Evolutionary conservation across 1,140 invertebrate genomes (phyloP).

Genomic region (Tetramorium parvispinum): DNA sequence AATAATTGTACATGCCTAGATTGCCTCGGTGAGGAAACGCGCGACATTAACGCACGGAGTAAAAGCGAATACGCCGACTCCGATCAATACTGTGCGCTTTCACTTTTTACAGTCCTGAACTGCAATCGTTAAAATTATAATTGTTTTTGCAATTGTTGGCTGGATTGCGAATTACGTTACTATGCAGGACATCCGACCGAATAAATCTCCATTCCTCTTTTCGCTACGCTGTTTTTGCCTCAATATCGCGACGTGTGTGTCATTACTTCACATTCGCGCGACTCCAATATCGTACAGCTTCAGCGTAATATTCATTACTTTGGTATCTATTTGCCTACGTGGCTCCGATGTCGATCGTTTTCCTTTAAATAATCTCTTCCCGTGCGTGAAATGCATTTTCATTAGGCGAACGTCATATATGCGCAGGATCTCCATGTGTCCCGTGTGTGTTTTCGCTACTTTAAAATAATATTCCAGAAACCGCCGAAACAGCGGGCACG

Average conservation of each 20-base stretch:
- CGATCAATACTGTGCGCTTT: conserved; percentile 7
- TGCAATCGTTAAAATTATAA: neutral
- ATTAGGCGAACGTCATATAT: neutral
- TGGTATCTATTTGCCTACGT: neutral
- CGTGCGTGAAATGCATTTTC: neutral
- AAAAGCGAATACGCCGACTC: conserved; percentile 24
- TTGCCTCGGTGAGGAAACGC: conserved; percentile 33
- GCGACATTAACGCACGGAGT: conserved; percentile 17
- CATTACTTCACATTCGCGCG: neutral
- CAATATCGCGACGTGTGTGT: neutral
- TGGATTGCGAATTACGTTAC: neutral
- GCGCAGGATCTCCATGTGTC: neutral
- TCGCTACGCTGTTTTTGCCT: neutral
- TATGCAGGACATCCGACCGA: neutral
- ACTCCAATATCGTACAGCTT: conserved; percentile 15
- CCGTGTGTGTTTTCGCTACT: conserved; percentile 18
- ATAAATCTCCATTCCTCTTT: neutral
- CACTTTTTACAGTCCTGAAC: neutral
- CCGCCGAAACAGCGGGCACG: neutral
- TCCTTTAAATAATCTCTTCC: conserved; percentile 10
- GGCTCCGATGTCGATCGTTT: neutral
- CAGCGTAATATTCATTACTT: conserved; percentile 33
- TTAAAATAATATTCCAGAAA: conserved; percentile 45
- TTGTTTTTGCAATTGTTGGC: neutral
- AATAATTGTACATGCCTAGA: conserved; percentile 60